These are phyloP conservation scores for Callipepla squamata DNA, from an alignment of 2,113 vertebrate species.

Conservation along the genomic window DNA sequence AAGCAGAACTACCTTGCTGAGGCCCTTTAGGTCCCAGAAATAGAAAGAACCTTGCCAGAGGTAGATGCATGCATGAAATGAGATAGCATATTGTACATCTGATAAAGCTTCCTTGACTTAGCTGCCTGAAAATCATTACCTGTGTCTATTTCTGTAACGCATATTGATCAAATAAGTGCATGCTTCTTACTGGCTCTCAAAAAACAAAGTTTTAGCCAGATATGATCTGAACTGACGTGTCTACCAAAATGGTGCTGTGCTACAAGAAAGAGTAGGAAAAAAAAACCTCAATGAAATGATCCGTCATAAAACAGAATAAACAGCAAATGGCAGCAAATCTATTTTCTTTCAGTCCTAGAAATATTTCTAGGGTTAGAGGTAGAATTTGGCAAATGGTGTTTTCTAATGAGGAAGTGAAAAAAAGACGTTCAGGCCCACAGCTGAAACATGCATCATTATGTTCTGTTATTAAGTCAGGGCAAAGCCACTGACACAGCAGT, in stretches of 20 bases:
- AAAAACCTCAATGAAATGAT: not conserved
- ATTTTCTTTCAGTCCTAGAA: constrained; percentile 5
- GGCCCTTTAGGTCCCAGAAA: constrained; percentile 48
- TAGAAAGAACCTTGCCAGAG: constrained; percentile 61
- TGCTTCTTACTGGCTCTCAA: not conserved
- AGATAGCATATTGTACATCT: constrained; percentile 63
- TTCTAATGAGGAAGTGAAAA: not conserved
- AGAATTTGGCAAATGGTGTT: not conserved
- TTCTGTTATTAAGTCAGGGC: not conserved
- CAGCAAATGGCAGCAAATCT: not conserved
- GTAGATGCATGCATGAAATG: constrained; percentile 48
- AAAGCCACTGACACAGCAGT: not conserved
- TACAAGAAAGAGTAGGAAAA: not conserved
- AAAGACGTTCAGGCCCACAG: not conserved
- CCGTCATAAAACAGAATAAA: not conserved
- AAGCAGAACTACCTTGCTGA: constrained; percentile 37
- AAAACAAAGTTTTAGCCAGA: constrained; percentile 32
- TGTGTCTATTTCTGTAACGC: constrained; percentile 42
- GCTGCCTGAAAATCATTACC: constrained; percentile 45
- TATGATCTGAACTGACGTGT: constrained; percentile 53
- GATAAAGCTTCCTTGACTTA: constrained; percentile 48
- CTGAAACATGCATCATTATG: not conserved
- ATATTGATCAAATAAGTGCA: constrained; percentile 35
- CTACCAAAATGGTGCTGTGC: not conserved
- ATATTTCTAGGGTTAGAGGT: not conserved